Conservation (phyloP, 2,113 vertebrate genomes). For the Urocolius indicus region DNA sequence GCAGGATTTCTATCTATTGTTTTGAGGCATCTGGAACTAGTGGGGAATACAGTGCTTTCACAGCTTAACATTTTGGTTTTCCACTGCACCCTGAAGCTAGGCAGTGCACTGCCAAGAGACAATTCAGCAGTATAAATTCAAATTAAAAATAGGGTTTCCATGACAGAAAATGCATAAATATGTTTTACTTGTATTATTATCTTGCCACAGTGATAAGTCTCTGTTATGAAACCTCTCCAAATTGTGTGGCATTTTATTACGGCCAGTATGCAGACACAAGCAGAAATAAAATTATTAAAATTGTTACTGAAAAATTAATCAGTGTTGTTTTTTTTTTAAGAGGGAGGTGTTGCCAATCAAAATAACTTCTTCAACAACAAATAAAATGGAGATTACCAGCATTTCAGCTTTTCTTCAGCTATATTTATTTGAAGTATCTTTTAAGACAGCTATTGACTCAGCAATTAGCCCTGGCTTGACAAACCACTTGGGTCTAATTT, state of each 20-base stretch:
- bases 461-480: neutral
- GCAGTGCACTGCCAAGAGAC: constrained; percentile 58
- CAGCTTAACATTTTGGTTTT: constrained; percentile 61
- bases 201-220: constrained; percentile 26
- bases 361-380: neutral
- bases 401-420: neutral
- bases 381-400: neutral
- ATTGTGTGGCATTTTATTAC: neutral
- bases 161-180: constrained; percentile 60
- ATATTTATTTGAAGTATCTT: neutral
- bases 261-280: neutral
- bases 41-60: constrained; percentile 49
- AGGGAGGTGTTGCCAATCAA: neutral
- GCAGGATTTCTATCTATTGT: constrained; percentile 53
- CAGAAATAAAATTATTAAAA: neutral
- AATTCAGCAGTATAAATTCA: constrained; percentile 62
- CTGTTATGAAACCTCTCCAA: constrained; percentile 14
- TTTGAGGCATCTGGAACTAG: constrained; percentile 64
- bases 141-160: constrained; percentile 64
- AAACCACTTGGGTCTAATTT: neutral
- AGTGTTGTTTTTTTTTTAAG: neutral
- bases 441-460: neutral
- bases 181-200: constrained; percentile 45
- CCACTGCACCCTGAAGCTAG: constrained; percentile 61
- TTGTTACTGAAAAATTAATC: neutral